Evolutionary conservation across 2,113 vertebrate genomes (phyloP).

Genomic region (Arizona elegans): DNA sequence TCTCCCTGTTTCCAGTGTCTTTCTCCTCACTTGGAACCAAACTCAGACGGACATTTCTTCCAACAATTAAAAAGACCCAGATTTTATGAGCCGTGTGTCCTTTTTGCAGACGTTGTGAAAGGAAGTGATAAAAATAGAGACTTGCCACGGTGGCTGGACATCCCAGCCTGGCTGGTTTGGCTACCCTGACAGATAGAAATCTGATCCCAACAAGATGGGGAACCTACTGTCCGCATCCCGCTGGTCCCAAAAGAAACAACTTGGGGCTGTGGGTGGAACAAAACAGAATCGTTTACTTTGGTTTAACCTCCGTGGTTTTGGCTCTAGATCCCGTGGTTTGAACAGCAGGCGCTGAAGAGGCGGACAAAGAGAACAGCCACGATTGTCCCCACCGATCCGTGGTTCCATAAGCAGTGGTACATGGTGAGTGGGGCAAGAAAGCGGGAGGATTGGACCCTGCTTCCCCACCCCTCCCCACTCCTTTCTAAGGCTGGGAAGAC

Average conservation of each 20-base stretch:
- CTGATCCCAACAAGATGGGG: neutral
- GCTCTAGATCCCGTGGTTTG: slow-evolving; percentile 73
- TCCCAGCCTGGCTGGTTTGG: neutral
- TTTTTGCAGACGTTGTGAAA: neutral
- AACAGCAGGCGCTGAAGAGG: slow-evolving; percentile 68
- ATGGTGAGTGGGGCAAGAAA: slow-evolving; percentile 65
- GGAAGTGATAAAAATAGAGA: neutral
- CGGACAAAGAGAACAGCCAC: slow-evolving; percentile 42
- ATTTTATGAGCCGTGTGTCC: neutral
- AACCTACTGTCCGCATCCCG: neutral
- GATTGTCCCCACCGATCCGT: slow-evolving; percentile 67
- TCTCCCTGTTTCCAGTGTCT: too few relatives aligned
- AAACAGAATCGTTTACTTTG: neutral
- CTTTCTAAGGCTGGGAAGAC: neutral
- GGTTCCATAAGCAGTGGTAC: slow-evolving; percentile 78
- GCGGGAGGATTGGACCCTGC: neutral
- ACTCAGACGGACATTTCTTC: too few relatives aligned
- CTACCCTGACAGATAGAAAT: neutral
- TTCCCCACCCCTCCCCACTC: neutral
- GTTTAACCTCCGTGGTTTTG: neutral
- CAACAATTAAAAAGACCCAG: neutral
- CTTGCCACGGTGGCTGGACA: neutral
- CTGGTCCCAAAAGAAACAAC: neutral
- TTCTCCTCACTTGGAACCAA: too few relatives aligned
- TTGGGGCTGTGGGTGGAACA: neutral